These are phyloP conservation scores for Trachymyrmex septentrionalis DNA, from an alignment of 1,140 invertebrate species.

Conservation along the genomic window DNA sequence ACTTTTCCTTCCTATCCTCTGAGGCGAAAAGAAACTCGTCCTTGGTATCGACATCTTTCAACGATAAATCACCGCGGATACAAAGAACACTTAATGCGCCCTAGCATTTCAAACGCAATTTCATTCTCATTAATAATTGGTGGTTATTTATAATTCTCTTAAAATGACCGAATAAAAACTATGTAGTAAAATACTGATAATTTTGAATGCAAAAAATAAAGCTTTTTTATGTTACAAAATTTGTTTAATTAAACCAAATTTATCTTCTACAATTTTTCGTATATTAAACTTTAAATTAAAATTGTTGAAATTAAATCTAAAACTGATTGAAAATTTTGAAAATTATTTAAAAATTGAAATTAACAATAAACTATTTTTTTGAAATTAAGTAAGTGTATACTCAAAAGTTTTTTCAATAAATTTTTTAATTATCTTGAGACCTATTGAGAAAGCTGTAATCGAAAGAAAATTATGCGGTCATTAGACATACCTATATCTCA, in stretches of 20 bases:
- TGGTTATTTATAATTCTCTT: constrained; percentile 10
- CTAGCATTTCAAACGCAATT: constrained; percentile 38
- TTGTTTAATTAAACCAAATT: not conserved
- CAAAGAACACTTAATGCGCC: constrained; percentile 54
- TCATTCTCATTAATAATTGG: constrained; percentile 59
- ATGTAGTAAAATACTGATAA: not conserved
- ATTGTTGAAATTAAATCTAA: not conserved
- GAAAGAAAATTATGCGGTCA: not conserved
- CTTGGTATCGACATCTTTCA: constrained; percentile 58
- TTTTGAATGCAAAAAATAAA: not conserved
- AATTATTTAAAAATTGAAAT: not conserved
- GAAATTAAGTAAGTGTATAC: not conserved
- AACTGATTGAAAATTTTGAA: not conserved
- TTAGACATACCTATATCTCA: not conserved
- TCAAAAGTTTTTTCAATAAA: not conserved
- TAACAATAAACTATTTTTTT: not conserved
- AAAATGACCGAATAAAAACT: not conserved
- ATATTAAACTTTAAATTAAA: not conserved
- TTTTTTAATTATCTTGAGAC: not conserved
- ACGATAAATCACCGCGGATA: constrained; percentile 60
- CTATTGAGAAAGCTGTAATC: not conserved
- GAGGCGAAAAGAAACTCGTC: constrained; percentile 51
- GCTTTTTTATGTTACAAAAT: not conserved
- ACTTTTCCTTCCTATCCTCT: constrained; percentile 59
- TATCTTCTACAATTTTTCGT: not conserved